Conservation (phyloP, 1,140 invertebrate species). For the Drosophila lacteicornis region DNA sequence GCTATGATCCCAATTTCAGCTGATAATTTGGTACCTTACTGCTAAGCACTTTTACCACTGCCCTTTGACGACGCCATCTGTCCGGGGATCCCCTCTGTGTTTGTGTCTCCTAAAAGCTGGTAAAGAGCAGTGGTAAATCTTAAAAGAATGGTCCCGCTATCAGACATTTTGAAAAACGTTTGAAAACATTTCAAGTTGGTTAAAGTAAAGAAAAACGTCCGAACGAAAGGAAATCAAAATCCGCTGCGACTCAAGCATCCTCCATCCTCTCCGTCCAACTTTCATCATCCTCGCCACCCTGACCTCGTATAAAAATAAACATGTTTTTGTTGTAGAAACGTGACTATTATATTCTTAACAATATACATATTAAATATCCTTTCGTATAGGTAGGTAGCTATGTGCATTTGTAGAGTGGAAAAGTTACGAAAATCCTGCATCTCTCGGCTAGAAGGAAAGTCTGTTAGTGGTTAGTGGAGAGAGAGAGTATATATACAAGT, state of each 20-base stretch:
- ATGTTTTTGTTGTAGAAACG: slow-evolving; percentile 55
- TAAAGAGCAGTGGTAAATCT: slow-evolving; percentile 84
- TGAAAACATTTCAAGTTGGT: slow-evolving; percentile 81
- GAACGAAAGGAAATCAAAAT: slow-evolving; percentile 63
- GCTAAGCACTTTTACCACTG: slow-evolving; percentile 85
- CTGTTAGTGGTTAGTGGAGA: slow-evolving; percentile 61
- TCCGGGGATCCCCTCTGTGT: neutral
- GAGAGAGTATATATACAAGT: slow-evolving; percentile 46
- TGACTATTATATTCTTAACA: slow-evolving; percentile 59
- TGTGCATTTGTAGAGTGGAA: slow-evolving; percentile 68
- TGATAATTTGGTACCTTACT: slow-evolving; percentile 85
- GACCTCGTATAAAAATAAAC: slow-evolving; percentile 82
- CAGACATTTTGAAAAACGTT: slow-evolving; percentile 85
- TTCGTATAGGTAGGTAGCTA: slow-evolving; percentile 57
- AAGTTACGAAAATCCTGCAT: slow-evolving; percentile 41
- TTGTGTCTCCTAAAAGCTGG: slow-evolving; percentile 1
- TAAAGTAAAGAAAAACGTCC: slow-evolving; percentile 62
- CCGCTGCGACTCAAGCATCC: slow-evolving; percentile 48
- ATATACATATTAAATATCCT: slow-evolving; percentile 42
- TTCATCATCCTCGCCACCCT: slow-evolving; percentile 38
- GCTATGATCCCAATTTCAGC: slow-evolving; percentile 85
- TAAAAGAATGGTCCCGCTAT: slow-evolving; percentile 85
- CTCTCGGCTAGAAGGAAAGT: slow-evolving; percentile 45
- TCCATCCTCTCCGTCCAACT: slow-evolving; percentile 18
- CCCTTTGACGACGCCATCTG: slow-evolving; percentile 55